These are phyloP conservation scores for Watsonalla binaria DNA, from an alignment of 2,888 invertebrate genomes.

Conservation along the genomic window DNA sequence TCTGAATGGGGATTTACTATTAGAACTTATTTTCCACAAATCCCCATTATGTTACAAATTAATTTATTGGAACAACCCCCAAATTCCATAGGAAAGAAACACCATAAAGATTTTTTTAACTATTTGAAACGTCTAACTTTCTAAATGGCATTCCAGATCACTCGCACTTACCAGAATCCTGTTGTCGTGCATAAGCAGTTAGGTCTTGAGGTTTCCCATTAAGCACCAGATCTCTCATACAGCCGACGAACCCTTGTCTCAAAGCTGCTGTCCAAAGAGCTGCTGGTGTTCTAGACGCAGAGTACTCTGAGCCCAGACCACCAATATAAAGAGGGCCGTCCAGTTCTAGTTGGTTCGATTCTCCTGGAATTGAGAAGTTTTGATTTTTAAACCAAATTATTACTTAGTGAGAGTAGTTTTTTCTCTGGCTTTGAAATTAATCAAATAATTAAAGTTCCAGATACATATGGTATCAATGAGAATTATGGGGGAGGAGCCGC, in stretches of 20 bases:
- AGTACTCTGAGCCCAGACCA: slow-evolving; percentile 89
- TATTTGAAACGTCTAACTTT: no score
- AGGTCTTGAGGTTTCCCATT: slow-evolving; percentile 94
- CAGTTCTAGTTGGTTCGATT: slow-evolving; percentile 91
- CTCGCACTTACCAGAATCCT: slow-evolving; percentile 86
- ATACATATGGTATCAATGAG: no score
- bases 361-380: slow-evolving; percentile 73
- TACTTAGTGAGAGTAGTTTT: no score
- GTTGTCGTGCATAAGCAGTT: slow-evolving; percentile 91
- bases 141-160: neutral
- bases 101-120: no score
- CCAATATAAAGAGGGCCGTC: slow-evolving; percentile 94
- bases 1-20: no score
- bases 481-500: no score
- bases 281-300: slow-evolving; percentile 87
- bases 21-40: no score
- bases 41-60: no score
- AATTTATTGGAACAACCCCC: no score
- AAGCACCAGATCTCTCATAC: slow-evolving; percentile 92
- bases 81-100: no score
- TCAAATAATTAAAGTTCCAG: no score
- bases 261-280: slow-evolving; percentile 95
- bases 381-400: neutral
- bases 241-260: slow-evolving; percentile 95
- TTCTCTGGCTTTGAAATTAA: neutral